These are phyloP conservation scores for Rachycentron canadum DNA, from an alignment of 2,797 vertebrate species.

Conservation along the genomic window DNA sequence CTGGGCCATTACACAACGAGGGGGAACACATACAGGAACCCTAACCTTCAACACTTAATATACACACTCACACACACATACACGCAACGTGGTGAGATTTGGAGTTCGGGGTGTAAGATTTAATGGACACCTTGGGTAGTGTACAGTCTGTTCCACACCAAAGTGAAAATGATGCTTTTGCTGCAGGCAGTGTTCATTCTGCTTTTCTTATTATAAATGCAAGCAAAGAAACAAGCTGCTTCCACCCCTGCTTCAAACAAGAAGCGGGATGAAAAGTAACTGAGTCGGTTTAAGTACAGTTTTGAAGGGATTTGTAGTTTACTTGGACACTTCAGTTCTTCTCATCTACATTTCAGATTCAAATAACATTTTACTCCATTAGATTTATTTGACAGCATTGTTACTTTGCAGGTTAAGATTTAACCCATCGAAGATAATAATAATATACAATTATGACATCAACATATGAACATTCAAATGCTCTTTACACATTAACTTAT, in stretches of 20 bases:
- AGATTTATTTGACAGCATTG: neutral
- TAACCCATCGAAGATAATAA: neutral
- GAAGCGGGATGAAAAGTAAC: slow-evolving; percentile 21
- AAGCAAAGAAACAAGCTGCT: too few relatives aligned
- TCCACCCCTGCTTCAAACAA: too few relatives aligned
- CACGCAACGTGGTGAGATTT: slow-evolving; percentile 49
- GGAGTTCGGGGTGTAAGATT: slow-evolving; percentile 52
- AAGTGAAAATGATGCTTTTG: slow-evolving; percentile 61
- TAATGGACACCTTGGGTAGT: slow-evolving; percentile 47
- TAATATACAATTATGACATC: neutral
- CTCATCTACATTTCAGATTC: neutral
- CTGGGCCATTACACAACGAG: slow-evolving; percentile 80
- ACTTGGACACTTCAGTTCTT: neutral
- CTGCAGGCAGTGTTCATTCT: slow-evolving; percentile 34
- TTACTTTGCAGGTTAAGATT: neutral
- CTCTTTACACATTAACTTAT: neutral
- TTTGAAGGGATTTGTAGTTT: neutral
- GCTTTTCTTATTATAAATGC: slow-evolving; percentile 50
- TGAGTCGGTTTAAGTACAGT: neutral
- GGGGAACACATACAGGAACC: slow-evolving; percentile 74
- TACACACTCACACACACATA: slow-evolving; percentile 43
- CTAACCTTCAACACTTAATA: slow-evolving; percentile 70
- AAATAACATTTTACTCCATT: neutral
- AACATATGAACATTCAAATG: neutral
- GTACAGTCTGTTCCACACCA: slow-evolving; percentile 50